Evolutionary conservation across 2,797 vertebrate genomes (phyloP), one percentile per base, ranked within the genome.

Genomic region (Momotus momota): DNA sequence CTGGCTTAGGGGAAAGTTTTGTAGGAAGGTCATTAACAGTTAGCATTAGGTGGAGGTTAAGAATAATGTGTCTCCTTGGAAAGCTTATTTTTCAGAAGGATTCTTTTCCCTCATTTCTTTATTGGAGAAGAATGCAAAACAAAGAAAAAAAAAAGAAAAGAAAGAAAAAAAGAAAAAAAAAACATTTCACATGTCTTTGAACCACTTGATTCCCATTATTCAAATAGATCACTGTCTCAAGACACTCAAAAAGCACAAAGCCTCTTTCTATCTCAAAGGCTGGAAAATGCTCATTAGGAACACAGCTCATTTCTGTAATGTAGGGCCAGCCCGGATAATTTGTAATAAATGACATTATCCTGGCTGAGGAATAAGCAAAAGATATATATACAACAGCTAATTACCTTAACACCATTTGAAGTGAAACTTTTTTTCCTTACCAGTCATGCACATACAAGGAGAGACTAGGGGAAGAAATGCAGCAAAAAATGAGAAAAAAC

Each of bases 381-480:
- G 2, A 10, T 46, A 6, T 22, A 6, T 22, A 16, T 35, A 35
- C 0, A 4, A 40, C 35, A 77, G 31, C 11, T 90, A 83, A 81
- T 81, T 86, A 54, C 54, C 67, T 71, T 64, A 90, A 65, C 14
- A 40, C 3, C 5, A 40, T 92, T 64, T 65, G 52, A 81, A 80
- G 29, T 43, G 35, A 82, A 91, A 31, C 5, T 3, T 15, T 38
- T 88, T 75, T 65, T 78, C 21, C 41, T 80, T 77, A 72, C 7
- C 5, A 48, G 13, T 41, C 27, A 11, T 0, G 2, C 3, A 57
- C 0, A 0, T 48, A 25, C 23, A 58, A 83, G 31, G 19, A 51
- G 1, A 81, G 15, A 55, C 19, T 7, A 66, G 14, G 20, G 11
- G 86, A 86, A 70, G 14, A 81, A 92, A 52, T 13, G 10, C 33